Evolutionary conservation across 1,140 invertebrate species (phyloP), one percentile per base, ranked within the genome.

Genomic region (Aphelenchoides fujianensis): DNA sequence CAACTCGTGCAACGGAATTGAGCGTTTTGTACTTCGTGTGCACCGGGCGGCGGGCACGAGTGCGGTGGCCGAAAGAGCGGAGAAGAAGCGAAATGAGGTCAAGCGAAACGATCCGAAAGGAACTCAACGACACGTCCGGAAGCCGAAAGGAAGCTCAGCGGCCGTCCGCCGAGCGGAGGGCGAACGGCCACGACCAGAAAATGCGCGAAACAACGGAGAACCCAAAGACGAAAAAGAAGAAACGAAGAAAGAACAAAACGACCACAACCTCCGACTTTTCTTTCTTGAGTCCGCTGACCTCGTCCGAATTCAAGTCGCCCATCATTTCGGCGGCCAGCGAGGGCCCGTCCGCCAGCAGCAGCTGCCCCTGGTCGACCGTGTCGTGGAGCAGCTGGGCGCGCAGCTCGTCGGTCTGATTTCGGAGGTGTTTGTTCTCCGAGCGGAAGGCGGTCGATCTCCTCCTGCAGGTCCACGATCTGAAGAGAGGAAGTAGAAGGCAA

Each of bases 241-340:
- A 61, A 61, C 59, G 59, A 61, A 61, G 31, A 61, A 61, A 61
- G 27, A 48, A 48, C 41, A 48, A 48, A 48, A 48, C 41, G 12
- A 48, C 41, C 12, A 48, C 41, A 23, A 61, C 59, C 59, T 61
- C 59, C 31, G n/a, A 16, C n/a, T 28, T n/a, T 34, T 61, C 59
- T 16, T 19, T 31, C 30, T 31, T n/a, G 36, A 66, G 0, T 66
- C 32, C 12, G 7, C 69, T 19, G 28, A 76, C 74, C 32, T 57
- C 57, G 12, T 79, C 75, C 19, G 67, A 59, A 54, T 79, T 74
- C 78, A 77, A 76, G 12, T 48, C 41, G 41, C 76, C 76, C 41
- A 37, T 69, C 7, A 78, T 53, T 78, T 78, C 76, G 2, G 74
- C 78, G 9, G 76, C 76, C 32, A 78, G 48, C 9, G 77, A 79